Evolutionary conservation across 2,888 invertebrate genomes (phyloP).

Genomic region (Drosophila sordidapex): DNA sequence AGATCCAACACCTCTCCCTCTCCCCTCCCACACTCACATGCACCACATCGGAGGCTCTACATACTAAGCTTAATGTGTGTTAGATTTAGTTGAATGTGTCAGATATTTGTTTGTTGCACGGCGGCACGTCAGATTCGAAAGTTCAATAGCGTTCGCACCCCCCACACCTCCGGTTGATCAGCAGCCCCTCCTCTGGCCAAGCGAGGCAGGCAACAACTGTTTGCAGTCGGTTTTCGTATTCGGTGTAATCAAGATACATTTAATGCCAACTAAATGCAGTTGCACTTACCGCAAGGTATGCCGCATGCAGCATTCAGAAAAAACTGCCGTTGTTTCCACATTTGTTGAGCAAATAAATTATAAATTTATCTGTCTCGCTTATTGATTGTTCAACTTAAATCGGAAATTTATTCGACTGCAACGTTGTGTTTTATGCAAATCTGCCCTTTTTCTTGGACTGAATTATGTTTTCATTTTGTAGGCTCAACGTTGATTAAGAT

Average conservation of each 20-base stretch:
- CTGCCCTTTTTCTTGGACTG: conserved; percentile 39
- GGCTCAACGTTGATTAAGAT: conserved; percentile 70
- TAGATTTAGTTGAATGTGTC: conserved; percentile 65
- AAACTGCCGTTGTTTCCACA: conserved; percentile 50
- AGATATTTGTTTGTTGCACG: conserved; percentile 60
- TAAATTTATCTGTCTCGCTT: conserved; percentile 62
- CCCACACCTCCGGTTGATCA: neutral
- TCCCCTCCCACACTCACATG: neutral
- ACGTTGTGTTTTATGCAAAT: conserved; percentile 74
- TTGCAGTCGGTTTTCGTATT: conserved; percentile 36
- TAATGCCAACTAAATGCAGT: conserved; percentile 48
- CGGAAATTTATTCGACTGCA: conserved; percentile 74
- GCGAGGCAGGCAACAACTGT: conserved; percentile 28
- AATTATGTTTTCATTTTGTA: conserved; percentile 78
- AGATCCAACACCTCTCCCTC: neutral
- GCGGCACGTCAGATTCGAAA: conserved; percentile 75
- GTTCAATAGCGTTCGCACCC: conserved; percentile 49
- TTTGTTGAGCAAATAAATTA: conserved; percentile 73
- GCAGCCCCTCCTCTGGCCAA: neutral
- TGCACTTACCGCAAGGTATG: conserved; percentile 25
- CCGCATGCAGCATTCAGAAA: conserved; percentile 32
- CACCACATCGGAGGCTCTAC: conserved; percentile 8
- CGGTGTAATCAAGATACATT: conserved; percentile 38
- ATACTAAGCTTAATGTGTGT: conserved; percentile 17
- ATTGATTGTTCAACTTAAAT: conserved; percentile 47